These are phyloP conservation scores for Rhinichthys osculus DNA, from an alignment of 2,797 vertebrate species.

Conservation along the genomic window DNA sequence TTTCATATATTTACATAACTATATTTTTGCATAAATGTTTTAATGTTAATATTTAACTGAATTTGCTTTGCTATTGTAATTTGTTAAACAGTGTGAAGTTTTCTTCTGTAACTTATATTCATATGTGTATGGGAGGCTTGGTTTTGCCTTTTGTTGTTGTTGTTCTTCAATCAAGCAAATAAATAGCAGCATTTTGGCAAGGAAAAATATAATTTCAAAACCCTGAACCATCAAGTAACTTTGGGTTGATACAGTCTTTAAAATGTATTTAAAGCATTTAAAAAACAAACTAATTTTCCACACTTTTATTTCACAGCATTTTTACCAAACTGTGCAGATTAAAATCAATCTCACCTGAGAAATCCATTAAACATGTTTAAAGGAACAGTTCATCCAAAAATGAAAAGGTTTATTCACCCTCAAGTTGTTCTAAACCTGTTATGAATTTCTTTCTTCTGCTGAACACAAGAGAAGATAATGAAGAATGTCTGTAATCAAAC, in stretches of 20 bases:
- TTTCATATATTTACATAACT: not conserved
- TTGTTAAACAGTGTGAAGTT: not conserved
- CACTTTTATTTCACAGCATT: too few species aligned
- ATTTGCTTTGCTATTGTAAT: not conserved
- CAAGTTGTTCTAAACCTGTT: not conserved
- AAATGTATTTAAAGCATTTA: not conserved
- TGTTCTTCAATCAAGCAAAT: not conserved
- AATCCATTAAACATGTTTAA: not conserved
- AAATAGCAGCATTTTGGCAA: not conserved
- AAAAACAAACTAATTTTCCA: not conserved
- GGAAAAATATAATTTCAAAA: not conserved
- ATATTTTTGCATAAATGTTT: not conserved
- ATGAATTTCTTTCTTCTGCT: not conserved
- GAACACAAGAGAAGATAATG: not conserved
- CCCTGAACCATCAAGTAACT: not conserved
- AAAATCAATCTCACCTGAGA: not conserved
- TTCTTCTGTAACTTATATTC: not conserved
- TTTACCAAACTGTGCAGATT: not conserved
- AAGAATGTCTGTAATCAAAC: not conserved
- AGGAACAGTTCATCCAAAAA: not conserved
- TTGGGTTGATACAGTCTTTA: not conserved
- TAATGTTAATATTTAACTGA: not conserved
- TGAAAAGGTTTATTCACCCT: not conserved
- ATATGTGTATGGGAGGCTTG: not conserved
- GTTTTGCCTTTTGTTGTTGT: not conserved